Evolutionary conservation across 2,113 vertebrate species (phyloP).

Genomic region (Chaetura pelagica): DNA sequence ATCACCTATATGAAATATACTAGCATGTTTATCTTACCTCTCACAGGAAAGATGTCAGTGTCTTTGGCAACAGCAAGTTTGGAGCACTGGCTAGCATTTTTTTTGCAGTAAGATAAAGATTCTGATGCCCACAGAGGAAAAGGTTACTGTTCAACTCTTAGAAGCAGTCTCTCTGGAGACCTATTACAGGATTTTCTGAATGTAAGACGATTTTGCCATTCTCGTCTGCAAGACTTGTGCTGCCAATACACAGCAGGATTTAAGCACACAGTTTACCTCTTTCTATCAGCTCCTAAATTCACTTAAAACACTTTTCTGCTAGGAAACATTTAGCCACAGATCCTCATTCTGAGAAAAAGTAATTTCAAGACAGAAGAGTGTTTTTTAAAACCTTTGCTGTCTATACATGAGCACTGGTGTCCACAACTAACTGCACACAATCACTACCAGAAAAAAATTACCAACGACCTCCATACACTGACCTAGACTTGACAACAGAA

Average conservation of each 20-base stretch:
- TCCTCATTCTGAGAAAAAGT: slow-evolving; percentile 45
- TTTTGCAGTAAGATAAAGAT: background rate
- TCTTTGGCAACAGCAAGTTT: background rate
- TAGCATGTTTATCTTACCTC: slow-evolving; percentile 12
- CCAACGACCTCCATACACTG: background rate
- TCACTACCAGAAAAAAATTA: background rate
- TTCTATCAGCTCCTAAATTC: slow-evolving; percentile 40
- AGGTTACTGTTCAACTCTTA: background rate
- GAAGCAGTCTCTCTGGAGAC: background rate
- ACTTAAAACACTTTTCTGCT: slow-evolving; percentile 51
- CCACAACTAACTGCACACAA: background rate
- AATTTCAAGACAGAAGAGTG: slow-evolving; percentile 25
- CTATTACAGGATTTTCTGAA: background rate
- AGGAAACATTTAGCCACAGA: slow-evolving; percentile 45
- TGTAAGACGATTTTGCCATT: background rate
- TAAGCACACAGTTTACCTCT: background rate
- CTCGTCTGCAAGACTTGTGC: background rate
- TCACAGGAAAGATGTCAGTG: background rate
- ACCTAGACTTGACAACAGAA: background rate
- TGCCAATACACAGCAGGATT: slow-evolving; percentile 13
- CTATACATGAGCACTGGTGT: background rate
- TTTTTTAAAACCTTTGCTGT: background rate
- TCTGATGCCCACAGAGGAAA: background rate
- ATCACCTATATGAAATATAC: background rate
- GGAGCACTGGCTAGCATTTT: background rate